Conservation (phyloP, 2,113 vertebrate species). For the Antechinus stuartii region DNA sequence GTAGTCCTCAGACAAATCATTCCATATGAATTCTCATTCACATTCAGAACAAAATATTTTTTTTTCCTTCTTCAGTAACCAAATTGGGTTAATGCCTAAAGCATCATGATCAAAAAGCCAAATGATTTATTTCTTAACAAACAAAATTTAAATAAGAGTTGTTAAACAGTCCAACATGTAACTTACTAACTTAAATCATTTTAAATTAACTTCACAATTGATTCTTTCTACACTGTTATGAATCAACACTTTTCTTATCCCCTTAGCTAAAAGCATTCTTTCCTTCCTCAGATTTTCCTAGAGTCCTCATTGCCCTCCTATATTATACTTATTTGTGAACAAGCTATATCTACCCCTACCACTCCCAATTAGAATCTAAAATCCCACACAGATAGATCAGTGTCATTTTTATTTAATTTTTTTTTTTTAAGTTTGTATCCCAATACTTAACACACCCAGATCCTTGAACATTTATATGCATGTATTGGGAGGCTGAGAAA, state of each 20-base stretch:
- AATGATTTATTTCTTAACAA: conserved; percentile 36
- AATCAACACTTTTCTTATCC: background rate
- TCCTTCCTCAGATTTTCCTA: background rate
- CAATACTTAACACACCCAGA: background rate
- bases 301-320: background rate
- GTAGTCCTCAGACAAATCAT: conserved; percentile 77
- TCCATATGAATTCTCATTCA: conserved; percentile 48
- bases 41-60: conserved; percentile 39
- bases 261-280: background rate
- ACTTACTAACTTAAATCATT: conserved; percentile 34
- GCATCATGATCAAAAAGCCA: conserved; percentile 36
- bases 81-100: background rate
- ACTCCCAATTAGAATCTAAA: background rate
- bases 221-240: background rate
- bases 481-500: background rate
- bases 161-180: conserved; percentile 30
- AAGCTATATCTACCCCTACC: background rate
- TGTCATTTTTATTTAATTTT: background rate
- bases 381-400: background rate
- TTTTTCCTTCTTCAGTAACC: conserved; percentile 23
- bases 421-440: background rate
- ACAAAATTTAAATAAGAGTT: conserved; percentile 40
- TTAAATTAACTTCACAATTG: background rate
- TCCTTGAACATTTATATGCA: background rate
- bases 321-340: background rate